Evolutionary conservation across 2,888 invertebrate genomes (phyloP), one percentile per base, ranked within the genome.

Genomic region (Clostera curtula): DNA sequence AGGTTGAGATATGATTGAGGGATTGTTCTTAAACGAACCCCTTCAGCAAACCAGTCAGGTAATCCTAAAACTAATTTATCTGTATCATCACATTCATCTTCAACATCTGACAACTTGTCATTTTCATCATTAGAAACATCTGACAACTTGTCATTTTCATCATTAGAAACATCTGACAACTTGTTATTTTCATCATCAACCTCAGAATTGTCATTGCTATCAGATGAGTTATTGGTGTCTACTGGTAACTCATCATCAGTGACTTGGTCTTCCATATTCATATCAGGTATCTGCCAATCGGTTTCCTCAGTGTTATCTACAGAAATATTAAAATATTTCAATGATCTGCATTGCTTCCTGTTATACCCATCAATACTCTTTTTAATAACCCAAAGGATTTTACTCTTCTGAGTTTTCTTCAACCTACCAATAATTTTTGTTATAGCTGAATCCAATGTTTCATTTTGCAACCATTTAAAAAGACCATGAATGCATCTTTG

Each of bases 391-490:
- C 61, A 50, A 24, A 86, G 64, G 10, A 92, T 73, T 27, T 64
- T 73, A 16, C 73, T 62, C 13, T 90, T 84, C 19, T 85, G 73
- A 2, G 64, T 61, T 49, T 85, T 85, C 46, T 87, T 89, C 24
- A 92, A 61, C 37, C 88, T 76, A 0, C 86, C 85, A 14, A 93
- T 53, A 41, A 93, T 87, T 63, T 89, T 90, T 5, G 77, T 60
- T 7, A 93, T 70, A 0, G 93, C 94, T 2, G 89, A 83, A 7
- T 92, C 88, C 11, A 90, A 75, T 0, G 87, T 89, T 59, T 92
- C 89, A 49, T 88, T 86, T 45, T 88, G 86, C 2, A 96, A 57
- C 95, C 96, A 96, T 30, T 87, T 82, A 3, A 96, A 84, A 4
- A 93, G 79, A 2, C 88, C 86, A 37, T 88, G 85, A 40, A 96